These are phyloP conservation scores for Drosophila pandora DNA, from an alignment of 1,140 invertebrate genomes.

Conservation along the genomic window DNA sequence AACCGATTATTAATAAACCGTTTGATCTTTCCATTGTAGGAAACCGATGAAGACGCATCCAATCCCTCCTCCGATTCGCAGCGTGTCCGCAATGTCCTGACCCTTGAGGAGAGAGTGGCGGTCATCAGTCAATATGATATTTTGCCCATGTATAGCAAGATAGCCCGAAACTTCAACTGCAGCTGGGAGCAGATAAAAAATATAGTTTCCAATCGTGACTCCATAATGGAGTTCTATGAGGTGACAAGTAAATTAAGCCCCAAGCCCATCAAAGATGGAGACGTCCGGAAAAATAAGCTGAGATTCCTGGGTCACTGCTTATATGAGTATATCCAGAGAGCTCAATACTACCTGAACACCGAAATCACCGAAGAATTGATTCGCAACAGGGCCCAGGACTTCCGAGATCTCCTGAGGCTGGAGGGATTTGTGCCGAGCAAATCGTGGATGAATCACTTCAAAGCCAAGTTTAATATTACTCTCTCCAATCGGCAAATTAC, in stretches of 20 bases:
- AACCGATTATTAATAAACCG: not conserved
- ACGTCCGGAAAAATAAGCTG: constrained; percentile 66
- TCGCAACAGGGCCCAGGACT: constrained; percentile 68
- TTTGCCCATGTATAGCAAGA: constrained; percentile 74
- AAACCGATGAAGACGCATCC: constrained; percentile 6
- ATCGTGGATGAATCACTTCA: constrained; percentile 77
- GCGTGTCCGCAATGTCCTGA: constrained; percentile 71
- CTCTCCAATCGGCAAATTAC: constrained; percentile 72
- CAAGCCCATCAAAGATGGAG: constrained; percentile 40
- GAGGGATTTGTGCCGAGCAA: constrained; percentile 74
- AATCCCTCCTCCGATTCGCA: constrained; percentile 1
- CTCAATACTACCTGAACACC: constrained; percentile 61
- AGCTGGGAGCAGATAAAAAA: constrained; percentile 82
- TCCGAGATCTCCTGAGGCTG: constrained; percentile 67
- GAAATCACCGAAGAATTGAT: constrained; percentile 75
- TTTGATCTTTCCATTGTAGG: constrained; percentile 10
- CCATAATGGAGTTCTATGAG: constrained; percentile 71
- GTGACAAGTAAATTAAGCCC: constrained; percentile 46
- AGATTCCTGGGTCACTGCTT: constrained; percentile 72
- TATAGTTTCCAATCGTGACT: constrained; percentile 68
- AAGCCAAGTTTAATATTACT: constrained; percentile 71
- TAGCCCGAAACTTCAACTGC: constrained; percentile 78
- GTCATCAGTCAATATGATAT: constrained; percentile 74
- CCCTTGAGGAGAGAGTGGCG: constrained; percentile 72
- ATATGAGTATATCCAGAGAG: constrained; percentile 75